These are phyloP conservation scores for Trachelus stipa DNA, from an alignment of 2,888 invertebrate genomes.

Conservation along the genomic window DNA sequence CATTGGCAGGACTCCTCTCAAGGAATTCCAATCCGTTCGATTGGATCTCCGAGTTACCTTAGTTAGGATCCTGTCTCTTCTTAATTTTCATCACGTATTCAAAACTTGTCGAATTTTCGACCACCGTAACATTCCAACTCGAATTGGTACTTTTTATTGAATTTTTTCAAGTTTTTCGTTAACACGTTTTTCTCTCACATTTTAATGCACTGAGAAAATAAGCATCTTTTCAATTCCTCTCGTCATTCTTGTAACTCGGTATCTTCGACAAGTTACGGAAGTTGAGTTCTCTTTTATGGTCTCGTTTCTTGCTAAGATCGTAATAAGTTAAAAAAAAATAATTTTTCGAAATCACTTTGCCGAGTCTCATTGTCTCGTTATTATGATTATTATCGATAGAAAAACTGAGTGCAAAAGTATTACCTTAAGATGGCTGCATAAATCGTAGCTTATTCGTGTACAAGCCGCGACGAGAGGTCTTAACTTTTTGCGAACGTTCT, in stretches of 20 bases:
- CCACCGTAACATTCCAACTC: not conserved
- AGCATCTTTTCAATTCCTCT: not conserved
- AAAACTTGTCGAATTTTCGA: not conserved
- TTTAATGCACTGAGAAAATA: not conserved
- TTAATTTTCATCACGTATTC: not conserved
- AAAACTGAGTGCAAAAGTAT: not conserved
- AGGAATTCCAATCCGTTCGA: not conserved
- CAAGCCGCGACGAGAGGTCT: not conserved
- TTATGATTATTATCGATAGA: not conserved
- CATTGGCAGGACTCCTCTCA: not conserved
- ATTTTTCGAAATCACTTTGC: not conserved
- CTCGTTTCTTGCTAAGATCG: not conserved
- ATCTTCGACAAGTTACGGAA: not conserved
- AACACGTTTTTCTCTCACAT: not conserved
- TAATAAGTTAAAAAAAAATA: not conserved
- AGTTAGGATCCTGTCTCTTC: not conserved
- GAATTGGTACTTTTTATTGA: not conserved
- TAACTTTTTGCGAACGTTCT: not conserved
- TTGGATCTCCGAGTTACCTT: no score
- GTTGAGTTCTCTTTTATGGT: not conserved
- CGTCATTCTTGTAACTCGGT: not conserved
- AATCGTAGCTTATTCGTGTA: not conserved
- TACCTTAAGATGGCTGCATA: not conserved
- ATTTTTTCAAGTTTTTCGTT: not conserved
- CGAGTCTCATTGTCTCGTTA: not conserved